Conservation (phyloP, 2,797 vertebrate genomes). For the Pseudopleuronectes americanus region DNA sequence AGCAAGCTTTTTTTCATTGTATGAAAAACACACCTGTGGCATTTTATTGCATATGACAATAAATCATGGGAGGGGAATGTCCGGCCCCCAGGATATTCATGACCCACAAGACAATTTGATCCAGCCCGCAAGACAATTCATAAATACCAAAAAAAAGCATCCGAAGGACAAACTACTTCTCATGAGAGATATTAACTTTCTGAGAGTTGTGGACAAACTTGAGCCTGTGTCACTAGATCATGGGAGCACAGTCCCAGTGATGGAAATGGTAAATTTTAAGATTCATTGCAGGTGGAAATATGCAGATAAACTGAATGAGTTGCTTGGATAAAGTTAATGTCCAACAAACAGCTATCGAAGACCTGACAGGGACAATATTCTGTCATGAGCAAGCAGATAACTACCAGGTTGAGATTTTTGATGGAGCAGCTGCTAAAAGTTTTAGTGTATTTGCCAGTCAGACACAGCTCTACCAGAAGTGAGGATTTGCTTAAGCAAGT, state of each 20-base stretch:
- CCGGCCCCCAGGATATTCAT: not conserved
- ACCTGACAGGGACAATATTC: no score
- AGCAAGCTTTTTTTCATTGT: not conserved
- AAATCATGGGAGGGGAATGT: not conserved
- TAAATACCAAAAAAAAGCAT: not conserved
- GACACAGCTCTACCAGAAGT: no score
- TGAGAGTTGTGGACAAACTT: no score
- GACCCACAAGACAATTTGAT: not conserved
- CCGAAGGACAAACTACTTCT: not conserved
- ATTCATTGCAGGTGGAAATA: not conserved
- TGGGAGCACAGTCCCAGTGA: not conserved
- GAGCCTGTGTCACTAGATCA: no score
- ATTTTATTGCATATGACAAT: not conserved
- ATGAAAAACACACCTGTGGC: not conserved
- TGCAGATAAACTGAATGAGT: not conserved
- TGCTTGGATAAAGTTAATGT: not conserved
- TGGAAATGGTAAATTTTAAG: not conserved
- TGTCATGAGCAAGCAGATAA: no score
- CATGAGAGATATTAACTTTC: not conserved
- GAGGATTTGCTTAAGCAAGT: no score
- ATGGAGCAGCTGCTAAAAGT: no score
- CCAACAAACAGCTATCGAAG: no score
- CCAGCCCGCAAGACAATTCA: not conserved
- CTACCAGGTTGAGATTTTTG: no score
- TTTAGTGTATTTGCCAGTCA: no score